Base-by-base conservation (phyloP, 2,797 vertebrate genomes). In the Neosilurus hyrtlii region DNA sequence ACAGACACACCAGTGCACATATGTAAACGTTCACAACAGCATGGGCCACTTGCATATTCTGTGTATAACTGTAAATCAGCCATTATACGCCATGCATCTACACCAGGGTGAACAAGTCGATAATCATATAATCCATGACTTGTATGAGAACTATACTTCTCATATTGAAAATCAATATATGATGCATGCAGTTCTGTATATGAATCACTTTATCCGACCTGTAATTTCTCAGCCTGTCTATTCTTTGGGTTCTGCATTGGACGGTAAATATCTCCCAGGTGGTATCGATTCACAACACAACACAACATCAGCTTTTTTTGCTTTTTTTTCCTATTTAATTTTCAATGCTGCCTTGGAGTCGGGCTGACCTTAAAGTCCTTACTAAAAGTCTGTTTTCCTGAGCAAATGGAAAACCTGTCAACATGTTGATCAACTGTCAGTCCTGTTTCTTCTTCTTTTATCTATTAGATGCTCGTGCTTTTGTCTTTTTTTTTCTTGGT, bases 361-460 rank as follows among this genome's bases (percentile, higher is more conserved):
- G 49, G n/a, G 12, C 51, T n/a, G 18, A 75, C 18, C 26, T 37
- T 54, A 35, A 77, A 77, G 20, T 77, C 20, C 57, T 77, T 3
- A 4, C 1, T 12, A n/a, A 24, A 49, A 57, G 1, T 59, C 11
- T 75, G 56, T 75, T 75, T 59, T 37, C 54, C 2, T 15, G 73
- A 61, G n/a, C 51, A 73, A 56, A 73, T 56, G 12, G 49, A 83
- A 83, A 86, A 67, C 51, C 62, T 80, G 78, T 57, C 62, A 52
- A 15, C 62, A 68, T 8, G 24, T 73, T 65, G 63, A 83, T 77
- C 35, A 67, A 71, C 15, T 78, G 78, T 37, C 57, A 9, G 76
- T 73, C 68, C 68, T 22, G 1, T 59, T 71, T 56, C 10, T 59
- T 71, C 2, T 63, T 20, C 20, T 67, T 66, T 49, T 61, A 9